Percentiles rank a stretch among this genome's conserved stretches.
Evolutionary conservation across 2,797 vertebrate species (phyloP).

Genomic region (Sebastes oblongus): DNA sequence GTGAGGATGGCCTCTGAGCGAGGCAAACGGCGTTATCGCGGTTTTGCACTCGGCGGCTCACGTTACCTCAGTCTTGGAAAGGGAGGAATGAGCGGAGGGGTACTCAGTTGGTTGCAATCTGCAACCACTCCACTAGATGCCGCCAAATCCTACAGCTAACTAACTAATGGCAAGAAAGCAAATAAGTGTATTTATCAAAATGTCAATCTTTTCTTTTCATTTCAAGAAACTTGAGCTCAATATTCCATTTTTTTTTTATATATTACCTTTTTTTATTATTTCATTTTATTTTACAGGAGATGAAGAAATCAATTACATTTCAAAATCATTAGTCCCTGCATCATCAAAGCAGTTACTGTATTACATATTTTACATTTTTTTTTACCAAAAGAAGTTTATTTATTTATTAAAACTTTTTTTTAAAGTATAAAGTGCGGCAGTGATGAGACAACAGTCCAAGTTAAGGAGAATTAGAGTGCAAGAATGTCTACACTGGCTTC

Average conservation of each 20-base stretch:
- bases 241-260: background rate
- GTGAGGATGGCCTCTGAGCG: too few relatives aligned
- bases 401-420: constrained; percentile 6
- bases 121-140: too few relatives aligned
- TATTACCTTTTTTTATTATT: constrained; percentile 29
- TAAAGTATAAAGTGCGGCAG: constrained; percentile 80
- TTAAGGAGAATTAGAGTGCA: constrained; percentile 55
- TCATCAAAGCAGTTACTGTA: constrained; percentile 19
- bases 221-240: background rate
- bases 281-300: constrained; percentile 35
- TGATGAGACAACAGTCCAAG: constrained; percentile 65
- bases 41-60: too few relatives aligned
- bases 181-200: background rate
- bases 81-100: too few relatives aligned
- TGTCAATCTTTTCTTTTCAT: background rate
- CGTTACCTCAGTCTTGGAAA: too few relatives aligned
- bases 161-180: background rate
- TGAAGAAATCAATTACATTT: constrained; percentile 33
- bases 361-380: constrained; percentile 13
- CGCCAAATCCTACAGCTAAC: background rate
- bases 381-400: constrained; percentile 10
- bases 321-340: constrained; percentile 39
- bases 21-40: fast-evolving
- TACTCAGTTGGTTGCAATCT: too few relatives aligned
- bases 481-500: constrained; percentile 20